A percentile compares a stretch with the other conserved stretches of the same genome.
phyloP scores from a whole-genome alignment of 2,888 invertebrate genomes.

The Drosophila planitibia region DNA sequence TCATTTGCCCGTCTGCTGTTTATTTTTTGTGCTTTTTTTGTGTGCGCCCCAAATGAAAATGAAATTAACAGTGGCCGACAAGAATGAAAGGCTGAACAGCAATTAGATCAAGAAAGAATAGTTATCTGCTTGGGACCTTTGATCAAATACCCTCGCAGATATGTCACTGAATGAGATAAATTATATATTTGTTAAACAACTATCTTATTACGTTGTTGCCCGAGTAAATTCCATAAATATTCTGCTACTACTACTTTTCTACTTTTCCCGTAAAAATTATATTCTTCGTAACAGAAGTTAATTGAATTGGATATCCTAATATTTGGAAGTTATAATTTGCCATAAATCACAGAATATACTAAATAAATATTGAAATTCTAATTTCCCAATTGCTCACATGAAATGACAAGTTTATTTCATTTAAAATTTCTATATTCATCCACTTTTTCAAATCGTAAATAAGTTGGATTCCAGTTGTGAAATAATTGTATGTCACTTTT shows the following conservation, averaged over 20 bases:
- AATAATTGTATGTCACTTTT: neutral
- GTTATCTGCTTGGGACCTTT: neutral
- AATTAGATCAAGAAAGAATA: slow-evolving; percentile 33
- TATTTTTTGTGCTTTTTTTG: slow-evolving; percentile 31
- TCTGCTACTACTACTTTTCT: too few relatives aligned
- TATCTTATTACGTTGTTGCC: neutral
- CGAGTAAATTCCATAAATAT: neutral
- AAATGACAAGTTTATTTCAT: neutral
- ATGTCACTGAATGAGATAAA: neutral
- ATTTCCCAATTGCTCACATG: neutral
- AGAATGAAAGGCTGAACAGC: slow-evolving; percentile 33
- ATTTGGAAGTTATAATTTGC: neutral
- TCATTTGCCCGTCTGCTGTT: slow-evolving; percentile 66
- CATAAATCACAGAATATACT: neutral
- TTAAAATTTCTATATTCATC: neutral
- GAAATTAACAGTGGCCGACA: slow-evolving; percentile 58
- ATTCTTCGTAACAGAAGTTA: neutral
- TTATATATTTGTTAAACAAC: neutral
- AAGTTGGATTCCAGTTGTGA: neutral
- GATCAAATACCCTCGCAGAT: slow-evolving; percentile 2
- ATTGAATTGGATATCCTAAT: neutral
- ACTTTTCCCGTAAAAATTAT: neutral
- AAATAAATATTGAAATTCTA: neutral
- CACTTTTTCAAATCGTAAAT: neutral
- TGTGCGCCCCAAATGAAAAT: slow-evolving; percentile 56